These are phyloP conservation scores for Catharus minimus DNA, from an alignment of 2,113 vertebrate genomes.

Conservation along the genomic window DNA sequence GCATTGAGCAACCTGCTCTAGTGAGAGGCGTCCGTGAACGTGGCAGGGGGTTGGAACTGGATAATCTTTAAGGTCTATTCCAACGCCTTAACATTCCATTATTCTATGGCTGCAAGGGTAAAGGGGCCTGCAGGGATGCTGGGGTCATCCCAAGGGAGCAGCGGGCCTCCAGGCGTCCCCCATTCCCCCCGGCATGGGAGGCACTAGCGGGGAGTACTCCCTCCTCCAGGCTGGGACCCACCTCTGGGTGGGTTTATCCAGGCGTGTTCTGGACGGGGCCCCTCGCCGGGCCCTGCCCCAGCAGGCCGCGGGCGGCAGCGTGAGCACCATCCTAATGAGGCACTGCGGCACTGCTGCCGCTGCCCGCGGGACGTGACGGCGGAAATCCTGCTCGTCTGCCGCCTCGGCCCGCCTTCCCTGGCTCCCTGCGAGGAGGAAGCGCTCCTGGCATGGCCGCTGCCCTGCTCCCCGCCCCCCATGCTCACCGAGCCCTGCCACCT, in stretches of 20 bases:
- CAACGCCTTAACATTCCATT: neutral
- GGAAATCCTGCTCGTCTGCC: conserved; percentile 44
- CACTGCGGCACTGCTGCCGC: neutral
- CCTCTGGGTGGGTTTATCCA: neutral
- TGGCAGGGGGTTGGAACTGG: neutral
- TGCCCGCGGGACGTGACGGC: conserved; percentile 51
- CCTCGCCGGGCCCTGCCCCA: neutral
- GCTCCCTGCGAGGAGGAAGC: neutral
- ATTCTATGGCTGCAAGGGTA: neutral
- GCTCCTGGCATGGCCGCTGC: neutral
- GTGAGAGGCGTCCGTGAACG: neutral
- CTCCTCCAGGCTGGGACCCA: no score
- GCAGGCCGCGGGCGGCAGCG: neutral
- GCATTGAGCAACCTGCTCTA: neutral
- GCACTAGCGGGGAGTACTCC: neutral
- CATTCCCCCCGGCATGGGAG: rapidly evolving
- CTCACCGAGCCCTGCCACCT: neutral
- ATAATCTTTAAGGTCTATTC: neutral
- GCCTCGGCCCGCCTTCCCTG: neutral
- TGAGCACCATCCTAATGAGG: conserved; percentile 31
- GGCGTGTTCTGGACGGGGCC: neutral
- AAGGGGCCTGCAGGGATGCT: neutral
- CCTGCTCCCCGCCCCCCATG: rapidly evolving
- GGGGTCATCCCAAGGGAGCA: neutral
- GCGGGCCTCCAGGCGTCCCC: neutral